phyloP scores from a whole-genome alignment of 2,113 vertebrate species.

The Myotis yumanensis region DNA sequence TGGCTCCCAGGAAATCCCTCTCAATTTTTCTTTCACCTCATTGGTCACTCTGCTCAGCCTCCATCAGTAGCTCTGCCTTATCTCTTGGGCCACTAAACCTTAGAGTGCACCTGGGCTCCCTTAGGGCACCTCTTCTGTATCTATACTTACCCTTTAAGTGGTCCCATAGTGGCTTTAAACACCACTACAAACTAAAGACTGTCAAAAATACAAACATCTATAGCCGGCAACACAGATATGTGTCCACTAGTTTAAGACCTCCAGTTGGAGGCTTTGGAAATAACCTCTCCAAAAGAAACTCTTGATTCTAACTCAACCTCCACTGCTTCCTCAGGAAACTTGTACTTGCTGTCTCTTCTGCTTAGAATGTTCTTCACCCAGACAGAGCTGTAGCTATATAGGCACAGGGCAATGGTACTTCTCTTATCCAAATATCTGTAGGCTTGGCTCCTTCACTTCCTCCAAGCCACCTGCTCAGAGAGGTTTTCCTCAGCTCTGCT shows the following conservation, averaged over 20 bases:
- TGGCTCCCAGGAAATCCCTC: background rate
- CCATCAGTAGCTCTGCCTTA: background rate
- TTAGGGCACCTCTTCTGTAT: background rate
- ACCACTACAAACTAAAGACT: background rate
- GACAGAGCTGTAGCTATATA: rapidly evolving
- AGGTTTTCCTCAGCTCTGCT: background rate
- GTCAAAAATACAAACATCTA: background rate
- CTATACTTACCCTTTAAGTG: background rate
- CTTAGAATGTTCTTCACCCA: background rate
- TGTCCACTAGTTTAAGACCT: background rate
- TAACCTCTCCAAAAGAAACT: background rate
- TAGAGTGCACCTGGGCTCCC: background rate
- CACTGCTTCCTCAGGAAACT: background rate
- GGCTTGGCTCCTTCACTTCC: background rate
- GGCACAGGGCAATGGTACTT: background rate
- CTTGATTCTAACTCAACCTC: background rate
- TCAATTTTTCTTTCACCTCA: background rate
- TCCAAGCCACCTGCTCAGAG: background rate
- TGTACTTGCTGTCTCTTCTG: background rate
- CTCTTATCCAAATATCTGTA: background rate
- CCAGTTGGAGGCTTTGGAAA: background rate
- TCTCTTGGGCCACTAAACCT: background rate
- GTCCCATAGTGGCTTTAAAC: rapidly evolving
- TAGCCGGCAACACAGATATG: background rate
- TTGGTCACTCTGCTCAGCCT: background rate